phyloP scores from a whole-genome alignment of 2,888 invertebrate species.

The Calliphora vomitoria region DNA sequence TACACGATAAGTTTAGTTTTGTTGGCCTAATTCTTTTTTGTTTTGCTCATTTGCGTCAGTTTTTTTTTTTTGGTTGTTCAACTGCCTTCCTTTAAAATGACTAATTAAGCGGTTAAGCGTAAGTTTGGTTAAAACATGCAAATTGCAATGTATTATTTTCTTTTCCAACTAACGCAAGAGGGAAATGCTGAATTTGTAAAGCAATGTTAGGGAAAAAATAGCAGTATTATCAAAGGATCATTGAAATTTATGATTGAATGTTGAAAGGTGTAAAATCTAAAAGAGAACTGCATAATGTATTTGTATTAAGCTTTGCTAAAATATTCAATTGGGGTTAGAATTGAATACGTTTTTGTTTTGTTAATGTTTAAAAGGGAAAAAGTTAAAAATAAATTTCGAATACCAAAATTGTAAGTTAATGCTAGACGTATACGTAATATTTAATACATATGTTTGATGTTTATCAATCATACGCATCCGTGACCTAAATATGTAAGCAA shows the following conservation, averaged over 20 bases:
- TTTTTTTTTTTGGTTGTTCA: background rate
- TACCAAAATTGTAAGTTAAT: no score
- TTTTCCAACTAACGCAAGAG: background rate
- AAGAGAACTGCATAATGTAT: background rate
- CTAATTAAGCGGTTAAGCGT: slow-evolving; percentile 68
- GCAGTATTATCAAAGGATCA: background rate
- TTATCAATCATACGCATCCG: no score
- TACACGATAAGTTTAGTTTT: slow-evolving; percentile 49
- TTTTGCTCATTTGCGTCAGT: background rate
- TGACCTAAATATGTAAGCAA: no score
- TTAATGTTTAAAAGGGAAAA: no score
- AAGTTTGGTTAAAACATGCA: slow-evolving; percentile 35
- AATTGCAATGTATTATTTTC: slow-evolving; percentile 45
- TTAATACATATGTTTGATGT: no score
- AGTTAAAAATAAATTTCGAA: no score
- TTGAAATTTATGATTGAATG: slow-evolving; percentile 7
- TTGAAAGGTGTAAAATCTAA: background rate
- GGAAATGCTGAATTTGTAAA: background rate
- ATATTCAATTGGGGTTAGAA: background rate
- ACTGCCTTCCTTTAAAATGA: slow-evolving; percentile 27
- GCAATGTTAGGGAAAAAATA: background rate
- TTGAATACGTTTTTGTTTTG: background rate
- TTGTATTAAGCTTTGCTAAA: background rate
- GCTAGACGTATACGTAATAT: no score
- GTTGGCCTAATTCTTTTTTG: slow-evolving; percentile 60